Conservation (phyloP, 2,113 vertebrate species). For the Atractosteus spatula region DNA sequence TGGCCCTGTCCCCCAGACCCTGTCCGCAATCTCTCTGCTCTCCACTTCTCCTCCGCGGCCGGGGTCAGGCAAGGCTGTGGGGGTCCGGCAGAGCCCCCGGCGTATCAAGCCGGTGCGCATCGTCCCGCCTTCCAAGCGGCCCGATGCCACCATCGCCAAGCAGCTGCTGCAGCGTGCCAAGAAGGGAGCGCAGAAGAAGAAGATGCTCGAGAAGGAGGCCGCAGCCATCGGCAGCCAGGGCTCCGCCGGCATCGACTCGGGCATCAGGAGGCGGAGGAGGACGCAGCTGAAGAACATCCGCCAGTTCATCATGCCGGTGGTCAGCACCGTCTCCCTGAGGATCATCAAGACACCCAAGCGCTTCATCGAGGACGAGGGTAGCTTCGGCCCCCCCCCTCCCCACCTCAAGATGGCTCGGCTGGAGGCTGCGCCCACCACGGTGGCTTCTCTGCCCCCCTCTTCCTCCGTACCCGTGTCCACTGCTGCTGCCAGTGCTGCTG, state of each 20-base stretch:
- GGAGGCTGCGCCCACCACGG: slow-evolving; percentile 64
- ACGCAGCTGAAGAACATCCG: slow-evolving; percentile 95
- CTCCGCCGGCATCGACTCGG: slow-evolving; percentile 53
- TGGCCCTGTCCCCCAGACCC: slow-evolving; percentile 47
- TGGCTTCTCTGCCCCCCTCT: slow-evolving; percentile 40
- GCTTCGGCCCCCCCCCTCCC: slow-evolving; percentile 67
- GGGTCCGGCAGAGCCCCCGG: slow-evolving; percentile 88
- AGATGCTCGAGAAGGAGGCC: slow-evolving; percentile 86
- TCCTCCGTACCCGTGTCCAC: slow-evolving; percentile 23
- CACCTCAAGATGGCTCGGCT: slow-evolving; percentile 87
- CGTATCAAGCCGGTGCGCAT: slow-evolving; percentile 91
- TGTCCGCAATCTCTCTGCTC: slow-evolving; percentile 49
- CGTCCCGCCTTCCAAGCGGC: slow-evolving; percentile 90
- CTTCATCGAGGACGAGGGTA: slow-evolving; percentile 95
- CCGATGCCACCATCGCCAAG: slow-evolving; percentile 91
- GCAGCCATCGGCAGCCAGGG: slow-evolving; percentile 42
- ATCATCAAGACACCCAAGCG: slow-evolving; percentile 97
- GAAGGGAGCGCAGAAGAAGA: slow-evolving; percentile 84
- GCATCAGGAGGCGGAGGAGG: slow-evolving; percentile 78
- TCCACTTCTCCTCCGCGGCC: slow-evolving; percentile 65
- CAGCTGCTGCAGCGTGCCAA: slow-evolving; percentile 93
- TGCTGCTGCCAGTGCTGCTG: slow-evolving; percentile 11
- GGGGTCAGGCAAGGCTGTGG: slow-evolving; percentile 59
- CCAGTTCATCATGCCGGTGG: slow-evolving; percentile 97
- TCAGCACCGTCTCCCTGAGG: slow-evolving; percentile 91